Base-by-base conservation (phyloP, 92 coral and sea anemone genomes). In the Plumapathes pennacea region DNA sequence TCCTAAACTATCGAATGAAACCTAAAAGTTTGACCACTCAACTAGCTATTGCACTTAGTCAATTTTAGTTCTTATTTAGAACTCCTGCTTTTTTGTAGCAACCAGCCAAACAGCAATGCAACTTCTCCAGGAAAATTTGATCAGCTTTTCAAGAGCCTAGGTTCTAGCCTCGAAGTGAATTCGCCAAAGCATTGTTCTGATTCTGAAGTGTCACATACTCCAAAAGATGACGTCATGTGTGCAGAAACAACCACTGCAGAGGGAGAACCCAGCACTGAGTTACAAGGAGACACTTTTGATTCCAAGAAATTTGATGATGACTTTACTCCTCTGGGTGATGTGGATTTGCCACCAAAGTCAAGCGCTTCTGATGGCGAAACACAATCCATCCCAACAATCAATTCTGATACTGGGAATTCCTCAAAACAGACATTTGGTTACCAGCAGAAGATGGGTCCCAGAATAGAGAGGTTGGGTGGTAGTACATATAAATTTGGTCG, bases 341-440 rank as follows among this genome's bases (percentile, higher is more conserved):
- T n/a, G n/a, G n/a, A n/a, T n/a, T n/a, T n/a, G n/a, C n/a, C n/a
- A 4, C 67, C 45, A 38, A 58, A 38, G 24, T 34, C 67, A 23
- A 38, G 57, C 19, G 24, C 46, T 22, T 22, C 70, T 1, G 39
- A 62, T 0, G 67, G 37, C n/a, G 48, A 47, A 5, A 26, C 54
- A 9, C 66, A 57, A 9, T 29, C 29, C 15, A 46, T 68, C 49
- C 39, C 76, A 4, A 56, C 56, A 18, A 34, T 69, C 19, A 25
- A 46, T n/a, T 51, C 65, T 36, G 77, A 69, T n/a, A 25, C 33
- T 14, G 34, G n/a, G 22, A 67, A 69, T 4, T 38, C 72, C n/a
- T 50, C 54, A 2, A 62, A 53, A 19, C 67, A 54, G 21, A 72
- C 60, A 4, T 83, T 83, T 49, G 90, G 96, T 21, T 87, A 82